Evolutionary conservation across 2,888 invertebrate genomes (phyloP), one percentile per base, ranked within the genome.

Genomic region (Hyalella azteca): DNA sequence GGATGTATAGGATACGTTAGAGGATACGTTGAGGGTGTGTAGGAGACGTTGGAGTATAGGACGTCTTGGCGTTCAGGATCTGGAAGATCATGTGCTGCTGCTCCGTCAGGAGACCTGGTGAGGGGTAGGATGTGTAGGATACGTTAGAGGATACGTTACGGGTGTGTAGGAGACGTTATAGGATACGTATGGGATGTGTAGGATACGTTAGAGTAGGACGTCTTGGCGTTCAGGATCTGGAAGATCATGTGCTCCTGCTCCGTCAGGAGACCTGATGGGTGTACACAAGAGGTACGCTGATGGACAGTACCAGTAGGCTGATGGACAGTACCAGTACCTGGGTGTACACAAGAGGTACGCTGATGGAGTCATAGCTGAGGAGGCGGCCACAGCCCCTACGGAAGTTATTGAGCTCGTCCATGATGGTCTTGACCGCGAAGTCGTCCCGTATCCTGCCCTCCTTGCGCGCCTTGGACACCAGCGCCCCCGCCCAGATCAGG

Each of bases 401-500:
- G 86, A 96, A 96, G 87, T 95, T 95, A 2, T 96, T 95, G 78
- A 97, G 90, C 88, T 96, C 96, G 84, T 94, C 93, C 79, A 96
- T 90, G 83, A 97, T 91, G 1, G 96, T 96, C 89, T 96, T 95
- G 19, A 97, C 95, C 84, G 96, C 95, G 86, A 96, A 96, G 88
- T 97, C 97, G 85, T 94, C 95, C 78, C 92, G 91, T 85, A 95
- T 95, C 79, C 95, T 89, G 0, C 93, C 92, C 86, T 96, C 95
- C 87, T 93, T 93, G 81, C 95, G 89, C 3, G 95, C 95, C 80
- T 95, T 90, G 88, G 95, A 95, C 85, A 95, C 94, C 83, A 96
- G 94, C 87, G 95, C 95, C 4, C 95, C 95, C 60, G 95, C 95
- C 96, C 96, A 96, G n/a, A 95, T 94, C 78, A 95, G 89, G 0